These are phyloP conservation scores for Anguilla megastoma DNA, from an alignment of 2,797 vertebrate species.

Conservation along the genomic window DNA sequence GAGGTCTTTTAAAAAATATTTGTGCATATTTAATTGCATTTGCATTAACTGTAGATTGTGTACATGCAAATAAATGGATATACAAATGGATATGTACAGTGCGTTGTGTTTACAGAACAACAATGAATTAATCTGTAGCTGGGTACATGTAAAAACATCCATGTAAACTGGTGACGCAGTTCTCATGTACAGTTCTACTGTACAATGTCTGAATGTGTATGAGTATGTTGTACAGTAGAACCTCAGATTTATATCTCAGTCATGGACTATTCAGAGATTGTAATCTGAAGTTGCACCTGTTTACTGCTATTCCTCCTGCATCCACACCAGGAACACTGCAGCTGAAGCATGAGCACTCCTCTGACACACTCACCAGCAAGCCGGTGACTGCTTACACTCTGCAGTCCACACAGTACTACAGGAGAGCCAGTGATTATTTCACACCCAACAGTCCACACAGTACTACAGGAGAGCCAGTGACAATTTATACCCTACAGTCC, in stretches of 20 bases:
- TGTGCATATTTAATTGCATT: constrained; percentile 54
- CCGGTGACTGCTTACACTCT: no score
- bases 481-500: no score
- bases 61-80: constrained; percentile 50
- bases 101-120: constrained; percentile 49
- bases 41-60: constrained; percentile 42
- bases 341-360: not conserved
- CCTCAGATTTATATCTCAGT: not conserved
- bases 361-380: no score
- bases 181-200: not conserved
- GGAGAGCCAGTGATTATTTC: no score
- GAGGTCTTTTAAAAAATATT: constrained; percentile 22
- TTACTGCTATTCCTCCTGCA: not conserved
- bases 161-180: constrained; percentile 14
- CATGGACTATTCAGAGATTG: not conserved
- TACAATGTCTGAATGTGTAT: not conserved
- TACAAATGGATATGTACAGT: constrained; percentile 48
- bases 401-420: no score
- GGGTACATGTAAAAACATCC: not conserved
- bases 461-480: no score
- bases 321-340: not conserved
- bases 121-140: constrained; percentile 55
- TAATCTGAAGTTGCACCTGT: not conserved
- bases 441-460: no score
- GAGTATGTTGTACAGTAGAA: constrained; percentile 4